Base-by-base conservation (phyloP, 2,113 vertebrate genomes). In the Takifugu flavidus region DNA sequence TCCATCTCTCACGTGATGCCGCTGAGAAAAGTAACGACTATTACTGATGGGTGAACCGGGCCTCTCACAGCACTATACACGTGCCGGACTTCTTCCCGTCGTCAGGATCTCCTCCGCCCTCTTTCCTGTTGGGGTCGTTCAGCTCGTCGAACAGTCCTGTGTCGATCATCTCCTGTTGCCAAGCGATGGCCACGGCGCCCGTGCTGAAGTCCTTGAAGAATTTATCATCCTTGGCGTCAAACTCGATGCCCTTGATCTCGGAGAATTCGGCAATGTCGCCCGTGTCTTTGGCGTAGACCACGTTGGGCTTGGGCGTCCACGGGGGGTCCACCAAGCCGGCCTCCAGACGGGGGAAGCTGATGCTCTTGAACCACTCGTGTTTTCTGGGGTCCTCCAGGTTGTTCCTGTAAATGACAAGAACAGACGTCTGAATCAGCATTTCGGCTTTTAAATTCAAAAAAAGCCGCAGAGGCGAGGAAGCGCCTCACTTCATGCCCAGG, bases 231-330 rank as follows among this genome's bases (percentile, higher is more conserved):
- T 95, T 94, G 58, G 90, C 87, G n/a, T 95, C 92, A 55, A 99
- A 94, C 67, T 92, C 93, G 1, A 95, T 88, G 67, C 94, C 95
- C 63, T 86, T 89, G 67, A 95, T 59, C 80, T 98, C 95, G 0
- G 95, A 96, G 87, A 98, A 96, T 72, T 95, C 95, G 3, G 92
- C 93, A 20, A 94, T 96, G 80, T 96, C 95, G 61, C 83, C 85
- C 0, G 95, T 72, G 77, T 98, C 95, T 85, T 95, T 96, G 79
- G 94, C 95, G 64, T 98, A 98, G 75, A 98, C 94, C 14, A 95
- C 93, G 0, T 91, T 93, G 65, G 95, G 94, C 74, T 96, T 94
- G 75, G 95, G 96, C 67, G 91, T 89, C 91, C 94, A 96, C 0
- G 93, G 93, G 8, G 94, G 92, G 1, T 92, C 87, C 6, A 95